Conservation (phyloP, 2,888 invertebrate genomes). For the Sisyra terminalis region DNA sequence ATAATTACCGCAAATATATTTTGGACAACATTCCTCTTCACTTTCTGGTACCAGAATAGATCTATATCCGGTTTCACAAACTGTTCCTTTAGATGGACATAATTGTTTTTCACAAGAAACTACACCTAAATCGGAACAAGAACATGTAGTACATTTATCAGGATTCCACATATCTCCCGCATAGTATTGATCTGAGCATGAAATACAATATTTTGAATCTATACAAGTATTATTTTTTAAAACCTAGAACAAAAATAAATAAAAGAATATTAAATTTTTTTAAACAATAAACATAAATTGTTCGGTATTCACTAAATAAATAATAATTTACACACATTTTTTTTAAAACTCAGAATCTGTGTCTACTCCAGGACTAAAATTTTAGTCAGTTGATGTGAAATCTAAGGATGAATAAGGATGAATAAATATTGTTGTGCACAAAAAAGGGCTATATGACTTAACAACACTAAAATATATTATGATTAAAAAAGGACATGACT, state of each 20-base stretch:
- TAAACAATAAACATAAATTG: no score
- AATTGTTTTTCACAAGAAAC: slow-evolving; percentile 44
- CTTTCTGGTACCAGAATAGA: slow-evolving; percentile 33
- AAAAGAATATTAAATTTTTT: not conserved
- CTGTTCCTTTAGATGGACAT: slow-evolving; percentile 34
- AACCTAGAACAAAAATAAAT: slow-evolving; percentile 26
- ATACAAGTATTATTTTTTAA: slow-evolving; percentile 58
- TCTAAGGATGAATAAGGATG: no score
- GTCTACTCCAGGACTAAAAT: no score
- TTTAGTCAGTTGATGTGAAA: no score
- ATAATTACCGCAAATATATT: slow-evolving; percentile 45
- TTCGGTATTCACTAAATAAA: no score
- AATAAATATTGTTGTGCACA: not conserved
- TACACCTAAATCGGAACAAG: slow-evolving; percentile 37
- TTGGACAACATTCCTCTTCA: slow-evolving; percentile 49
- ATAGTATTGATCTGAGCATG: slow-evolving; percentile 53
- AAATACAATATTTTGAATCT: slow-evolving; percentile 42
- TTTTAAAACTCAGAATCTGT: no score
- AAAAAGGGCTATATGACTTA: not conserved
- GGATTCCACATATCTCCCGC: slow-evolving; percentile 50
- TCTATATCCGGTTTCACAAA: slow-evolving; percentile 42
- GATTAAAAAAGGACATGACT: not conserved
- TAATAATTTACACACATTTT: no score
- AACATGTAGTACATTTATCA: slow-evolving; percentile 58
- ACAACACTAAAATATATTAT: not conserved